Conservation (phyloP, 1,140 invertebrate genomes). For the Cydia fagiglandana region DNA sequence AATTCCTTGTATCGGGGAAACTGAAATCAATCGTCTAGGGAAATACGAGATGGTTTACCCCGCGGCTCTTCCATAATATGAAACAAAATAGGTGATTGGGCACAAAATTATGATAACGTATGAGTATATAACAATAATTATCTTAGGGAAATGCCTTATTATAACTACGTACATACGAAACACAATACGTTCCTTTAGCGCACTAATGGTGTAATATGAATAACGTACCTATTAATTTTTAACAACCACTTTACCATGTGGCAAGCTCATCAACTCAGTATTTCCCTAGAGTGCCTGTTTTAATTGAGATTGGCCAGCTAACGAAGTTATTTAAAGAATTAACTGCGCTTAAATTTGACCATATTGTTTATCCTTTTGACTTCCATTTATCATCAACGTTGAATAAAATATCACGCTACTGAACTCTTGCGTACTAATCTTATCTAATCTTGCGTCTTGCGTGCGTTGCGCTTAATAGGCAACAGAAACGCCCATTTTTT, state of each 20-base stretch:
- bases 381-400: no score
- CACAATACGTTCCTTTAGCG: no score
- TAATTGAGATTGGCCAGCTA: neutral
- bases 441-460: no score
- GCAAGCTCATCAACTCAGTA: neutral
- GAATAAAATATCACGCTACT: no score
- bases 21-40: constrained; percentile 1
- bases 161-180: no score
- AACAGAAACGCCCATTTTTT: no score
- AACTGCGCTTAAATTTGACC: no score
- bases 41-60: neutral
- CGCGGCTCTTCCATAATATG: neutral
- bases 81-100: neutral
- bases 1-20: neutral
- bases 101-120: neutral
- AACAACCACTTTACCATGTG: neutral
- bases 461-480: no score
- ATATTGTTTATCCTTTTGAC: no score
- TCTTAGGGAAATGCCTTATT: no score
- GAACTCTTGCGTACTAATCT: no score
- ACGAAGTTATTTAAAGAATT: no score
- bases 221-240: neutral
- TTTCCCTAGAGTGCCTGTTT: neutral
- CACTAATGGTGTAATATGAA: neutral
- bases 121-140: neutral